Base-by-base conservation (phyloP, 2,888 invertebrate species). In the Geophilus truncorum region DNA sequence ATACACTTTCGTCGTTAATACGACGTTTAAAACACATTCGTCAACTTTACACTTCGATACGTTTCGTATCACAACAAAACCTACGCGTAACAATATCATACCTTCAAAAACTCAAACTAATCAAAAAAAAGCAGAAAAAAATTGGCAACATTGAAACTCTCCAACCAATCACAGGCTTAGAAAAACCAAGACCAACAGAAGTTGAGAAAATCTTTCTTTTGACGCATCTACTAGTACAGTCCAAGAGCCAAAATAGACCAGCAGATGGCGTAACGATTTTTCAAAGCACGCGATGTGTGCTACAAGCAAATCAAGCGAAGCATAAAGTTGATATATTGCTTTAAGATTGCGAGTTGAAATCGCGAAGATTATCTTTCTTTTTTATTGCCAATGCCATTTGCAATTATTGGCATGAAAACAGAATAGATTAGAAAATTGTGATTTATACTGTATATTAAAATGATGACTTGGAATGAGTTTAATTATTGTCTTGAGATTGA, bases 271-370 rank as follows among this genome's bases (percentile, higher is more conserved):
- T 57, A 57, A 57, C 57, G 57, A 57, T 57, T 57, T 57, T 57
- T 57, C 57, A 57, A 57, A 57, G 57, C 57, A 57, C 57, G 57
- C 57, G 57, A 57, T 57, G 57, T 57, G 57, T 57, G 57, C 57
- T 57, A 57, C 57, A 57, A 57, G 57, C 57, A 57, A 57, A 57
- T 57, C 57, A 57, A 57, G 57, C 12, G 21, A 57, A 57, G 21
- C 57, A 57, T 57, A 57, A 57, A 57, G 21, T 57, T 57, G 57
- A 57, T 57, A 57, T 57, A 57, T 57, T 21, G 57, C 57, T 57
- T 57, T 57, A 18, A 57, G 21, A 57, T 57, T 57, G 57, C 57
- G 7, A 57, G 57, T 9, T 57, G 21, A 23, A 18, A 57, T 57
- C 57, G 57, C 23, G 57, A 4, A 57, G 57, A 57, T 57, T 57